Percentiles rank a stretch among this genome's conserved stretches.
Conservation (phyloP, 1,140 invertebrate species). For the Trachymyrmex cornetzi region DNA sequence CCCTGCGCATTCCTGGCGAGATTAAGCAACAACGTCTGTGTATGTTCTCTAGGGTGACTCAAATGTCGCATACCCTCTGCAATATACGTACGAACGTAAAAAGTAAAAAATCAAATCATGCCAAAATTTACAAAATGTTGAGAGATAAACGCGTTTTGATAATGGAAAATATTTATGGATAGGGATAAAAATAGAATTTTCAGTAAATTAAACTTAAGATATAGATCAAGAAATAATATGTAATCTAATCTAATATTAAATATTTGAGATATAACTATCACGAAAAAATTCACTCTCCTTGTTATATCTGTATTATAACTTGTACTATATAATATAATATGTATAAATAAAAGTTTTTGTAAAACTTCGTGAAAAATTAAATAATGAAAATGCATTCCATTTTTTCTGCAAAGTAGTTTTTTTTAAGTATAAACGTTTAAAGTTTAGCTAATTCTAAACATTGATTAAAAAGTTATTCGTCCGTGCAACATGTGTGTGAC, state of each 20-base stretch:
- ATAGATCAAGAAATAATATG: not conserved
- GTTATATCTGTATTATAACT: not conserved
- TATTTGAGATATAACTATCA: not conserved
- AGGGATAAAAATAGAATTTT: not conserved
- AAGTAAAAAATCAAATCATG: not conserved
- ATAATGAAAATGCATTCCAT: too few species aligned
- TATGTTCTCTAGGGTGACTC: constrained; percentile 8
- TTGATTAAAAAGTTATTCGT: too few species aligned
- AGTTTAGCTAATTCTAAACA: too few species aligned
- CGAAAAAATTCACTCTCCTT: not conserved
- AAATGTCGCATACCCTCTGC: not conserved
- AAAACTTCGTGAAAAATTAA: too few species aligned
- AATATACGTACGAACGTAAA: not conserved
- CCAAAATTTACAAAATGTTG: too few species aligned
- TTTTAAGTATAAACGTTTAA: too few species aligned
- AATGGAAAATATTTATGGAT: not conserved
- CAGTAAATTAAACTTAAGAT: not conserved
- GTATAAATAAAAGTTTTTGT: not conserved
- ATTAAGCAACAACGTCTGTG: constrained; percentile 65
- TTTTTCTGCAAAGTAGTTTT: too few species aligned
- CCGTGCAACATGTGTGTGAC: too few species aligned
- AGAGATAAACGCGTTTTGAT: too few species aligned
- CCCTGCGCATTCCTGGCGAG: constrained; percentile 57
- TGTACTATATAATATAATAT: too few species aligned
- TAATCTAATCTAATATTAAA: not conserved